These are phyloP conservation scores for Percopsis transmontana DNA, from an alignment of 2,113 vertebrate species.

Conservation along the genomic window DNA sequence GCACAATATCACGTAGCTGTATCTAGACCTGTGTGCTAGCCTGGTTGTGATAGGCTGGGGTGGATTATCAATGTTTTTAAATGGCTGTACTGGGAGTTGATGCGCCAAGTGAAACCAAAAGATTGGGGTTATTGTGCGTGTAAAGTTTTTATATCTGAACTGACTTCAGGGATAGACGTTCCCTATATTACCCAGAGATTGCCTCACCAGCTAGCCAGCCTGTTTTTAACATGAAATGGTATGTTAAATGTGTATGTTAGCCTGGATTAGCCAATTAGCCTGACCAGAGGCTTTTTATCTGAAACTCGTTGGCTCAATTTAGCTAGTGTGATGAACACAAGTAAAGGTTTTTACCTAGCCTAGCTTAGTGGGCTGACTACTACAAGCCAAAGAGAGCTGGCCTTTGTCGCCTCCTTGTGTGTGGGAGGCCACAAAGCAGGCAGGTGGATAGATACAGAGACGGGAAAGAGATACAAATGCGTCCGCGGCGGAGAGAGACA, in stretches of 20 bases:
- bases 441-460: conserved; percentile 6
- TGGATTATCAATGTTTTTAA: conserved; percentile 1
- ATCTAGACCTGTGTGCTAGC: conserved; percentile 1
- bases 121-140: background rate
- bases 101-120: background rate
- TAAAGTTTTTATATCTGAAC: conserved; percentile 1
- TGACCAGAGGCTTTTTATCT: background rate
- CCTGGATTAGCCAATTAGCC: conserved; percentile 3
- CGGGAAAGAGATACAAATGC: background rate
- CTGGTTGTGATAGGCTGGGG: background rate
- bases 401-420: conserved; percentile 30
- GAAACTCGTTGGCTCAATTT: background rate
- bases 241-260: conserved; percentile 5
- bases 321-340: background rate
- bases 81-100: background rate
- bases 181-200: conserved; percentile 17
- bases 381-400: conserved; percentile 66
- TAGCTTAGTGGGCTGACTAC: conserved; percentile 25
- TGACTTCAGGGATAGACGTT: background rate
- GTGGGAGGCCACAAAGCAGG: background rate
- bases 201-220: conserved; percentile 27
- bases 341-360: conserved; percentile 8
- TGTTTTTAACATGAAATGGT: background rate
- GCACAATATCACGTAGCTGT: conserved; percentile 3
- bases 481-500: background rate